These are phyloP conservation scores for Orussus abietinus DNA, from an alignment of 1,140 invertebrate species.

Conservation along the genomic window DNA sequence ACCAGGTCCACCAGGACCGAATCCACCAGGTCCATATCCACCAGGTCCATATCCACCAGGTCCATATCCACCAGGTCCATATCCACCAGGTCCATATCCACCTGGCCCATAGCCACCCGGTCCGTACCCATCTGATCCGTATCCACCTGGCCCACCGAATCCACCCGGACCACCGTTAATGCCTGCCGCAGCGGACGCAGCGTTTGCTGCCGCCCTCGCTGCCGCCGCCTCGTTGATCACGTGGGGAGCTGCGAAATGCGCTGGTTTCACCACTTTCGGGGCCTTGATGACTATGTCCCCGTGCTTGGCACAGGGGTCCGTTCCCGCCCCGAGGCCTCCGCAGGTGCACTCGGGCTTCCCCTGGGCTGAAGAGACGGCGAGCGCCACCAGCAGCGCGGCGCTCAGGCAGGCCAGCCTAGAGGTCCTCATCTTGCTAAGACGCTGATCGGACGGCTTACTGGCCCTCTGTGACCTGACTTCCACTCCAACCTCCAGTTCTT, in stretches of 20 bases:
- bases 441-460: not conserved
- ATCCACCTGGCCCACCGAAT: no score
- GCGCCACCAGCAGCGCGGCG: not conserved
- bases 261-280: not conserved
- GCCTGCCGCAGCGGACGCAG: not conserved
- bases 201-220: not conserved
- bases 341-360: not conserved
- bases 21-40: no score
- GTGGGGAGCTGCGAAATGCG: not conserved
- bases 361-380: not conserved
- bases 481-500: no score
- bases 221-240: conserved; percentile 7
- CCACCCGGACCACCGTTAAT: no score
- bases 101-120: no score
- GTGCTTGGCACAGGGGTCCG: not conserved
- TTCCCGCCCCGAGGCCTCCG: conserved; percentile 1
- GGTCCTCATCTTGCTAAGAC: conserved; percentile 3
- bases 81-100: no score
- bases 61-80: no score
- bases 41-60: no score
- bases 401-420: not conserved
- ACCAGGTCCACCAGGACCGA: no score
- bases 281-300: not conserved
- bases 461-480: no score
- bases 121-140: no score